Evolutionary conservation across 2,888 invertebrate genomes (phyloP), one percentile per base, ranked within the genome.

Genomic region (Acrobasis repandana): DNA sequence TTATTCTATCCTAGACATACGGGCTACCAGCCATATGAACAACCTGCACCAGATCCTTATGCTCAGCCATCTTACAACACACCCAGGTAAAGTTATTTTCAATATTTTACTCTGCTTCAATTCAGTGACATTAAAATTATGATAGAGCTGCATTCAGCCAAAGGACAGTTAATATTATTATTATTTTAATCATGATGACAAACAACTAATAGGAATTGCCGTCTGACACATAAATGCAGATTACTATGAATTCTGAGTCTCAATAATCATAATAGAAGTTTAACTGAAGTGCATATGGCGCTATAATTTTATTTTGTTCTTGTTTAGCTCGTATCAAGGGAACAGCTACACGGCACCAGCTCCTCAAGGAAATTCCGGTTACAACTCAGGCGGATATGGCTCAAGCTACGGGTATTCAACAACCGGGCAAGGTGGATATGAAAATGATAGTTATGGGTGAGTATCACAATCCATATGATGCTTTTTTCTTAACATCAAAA

Each of bases 181-280:
- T 28, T 28, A 6, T 28, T 28, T 6, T 28, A 5, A 16, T 10
- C 9, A 54, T 54, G 54, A 54, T 54, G 54, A 54, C 54, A 52
- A 15, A 52, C 9, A 54, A 20, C 65, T 79, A 86, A 89, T 90
- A 90, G 90, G 89, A 90, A 90, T 89, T 90, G 90, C 90, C 90
- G 88, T 90, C 90, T 88, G 80, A 90, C 68, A 90, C 88, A 85
- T 67, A 90, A 63, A 84, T 90, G 90, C 88, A 86, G 90, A 90
- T 70, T 79, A 58, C 16, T 71, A 70, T 75, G 72, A 69, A 77
- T 76, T 74, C 88, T 89, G 89, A 89, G 62, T 67, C 34, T 20
- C 1, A 1, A 18, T 33, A 16, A 47, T 9, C 9, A n/a, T 9
- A n/a, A 38, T 18, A 18, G 6, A 14, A 50, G 18, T 14, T 20